Percentiles rank a stretch among this genome's conserved stretches.
Conservation (phyloP, 2,888 invertebrate genomes). For the Aspidiotus destructor region DNA sequence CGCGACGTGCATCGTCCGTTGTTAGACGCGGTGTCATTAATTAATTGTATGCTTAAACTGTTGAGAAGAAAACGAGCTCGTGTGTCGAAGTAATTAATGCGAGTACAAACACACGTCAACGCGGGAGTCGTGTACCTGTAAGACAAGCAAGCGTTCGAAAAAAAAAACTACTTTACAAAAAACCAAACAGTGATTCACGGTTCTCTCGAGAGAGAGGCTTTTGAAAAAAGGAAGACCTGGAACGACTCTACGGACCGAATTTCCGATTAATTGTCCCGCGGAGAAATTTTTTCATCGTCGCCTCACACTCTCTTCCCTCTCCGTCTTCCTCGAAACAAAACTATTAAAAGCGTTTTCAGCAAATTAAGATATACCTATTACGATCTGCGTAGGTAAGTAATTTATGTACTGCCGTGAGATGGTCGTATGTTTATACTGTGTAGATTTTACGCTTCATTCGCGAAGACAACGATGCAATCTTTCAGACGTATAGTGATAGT, state of each 20-base stretch:
- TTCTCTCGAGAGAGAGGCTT: neutral
- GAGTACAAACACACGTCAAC: neutral
- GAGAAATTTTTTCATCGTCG: neutral
- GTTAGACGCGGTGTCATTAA: neutral
- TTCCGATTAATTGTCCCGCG: conserved; percentile 4
- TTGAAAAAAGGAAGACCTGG: neutral
- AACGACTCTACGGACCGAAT: neutral
- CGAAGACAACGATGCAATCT: neutral
- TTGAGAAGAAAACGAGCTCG: conserved; percentile 1
- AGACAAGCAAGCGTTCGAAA: neutral
- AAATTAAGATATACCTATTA: conserved; percentile 23
- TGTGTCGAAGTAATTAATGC: conserved; percentile 3
- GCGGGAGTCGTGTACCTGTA: neutral
- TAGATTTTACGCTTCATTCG: neutral
- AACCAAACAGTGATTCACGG: neutral
- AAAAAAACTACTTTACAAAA: neutral
- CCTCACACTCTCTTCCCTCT: neutral
- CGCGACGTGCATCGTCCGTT: too few relatives aligned
- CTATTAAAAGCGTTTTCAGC: conserved; percentile 11
- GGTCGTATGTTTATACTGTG: conserved; percentile 16
- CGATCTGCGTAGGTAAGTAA: conserved; percentile 20
- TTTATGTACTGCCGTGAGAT: conserved; percentile 3
- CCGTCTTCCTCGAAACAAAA: neutral
- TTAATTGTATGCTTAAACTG: neutral
- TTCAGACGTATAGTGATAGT: neutral